Evolutionary conservation across 2,113 vertebrate genomes (phyloP).

Genomic region (Chionis minor): DNA sequence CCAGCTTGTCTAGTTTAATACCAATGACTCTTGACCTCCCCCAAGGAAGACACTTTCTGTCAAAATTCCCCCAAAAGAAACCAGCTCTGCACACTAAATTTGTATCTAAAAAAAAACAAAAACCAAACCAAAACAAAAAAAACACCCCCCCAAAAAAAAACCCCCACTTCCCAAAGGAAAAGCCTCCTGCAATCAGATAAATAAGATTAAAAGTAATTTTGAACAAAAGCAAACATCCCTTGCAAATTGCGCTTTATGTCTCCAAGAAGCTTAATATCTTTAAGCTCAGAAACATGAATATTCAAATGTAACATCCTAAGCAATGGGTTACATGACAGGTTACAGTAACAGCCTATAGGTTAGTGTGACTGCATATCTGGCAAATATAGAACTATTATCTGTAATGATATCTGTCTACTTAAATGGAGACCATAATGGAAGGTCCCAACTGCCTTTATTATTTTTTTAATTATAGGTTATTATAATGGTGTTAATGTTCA

Average conservation of each 20-base stretch:
- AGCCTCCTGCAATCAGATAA: slow-evolving; percentile 21
- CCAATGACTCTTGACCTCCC: slow-evolving; percentile 94
- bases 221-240: not conserved
- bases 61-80: slow-evolving; percentile 82
- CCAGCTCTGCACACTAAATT: slow-evolving; percentile 61
- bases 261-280: slow-evolving; percentile 17
- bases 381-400: slow-evolving; percentile 33
- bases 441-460: slow-evolving; percentile 49
- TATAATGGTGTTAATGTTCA: slow-evolving; percentile 28
- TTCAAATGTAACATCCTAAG: not conserved
- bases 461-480: slow-evolving; percentile 64
- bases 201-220: slow-evolving; percentile 32
- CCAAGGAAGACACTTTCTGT: slow-evolving; percentile 88
- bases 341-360: not conserved
- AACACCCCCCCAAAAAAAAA: not conserved
- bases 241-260: not conserved
- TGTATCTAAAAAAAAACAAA: not conserved
- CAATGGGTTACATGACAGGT: not conserved
- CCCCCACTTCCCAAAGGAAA: slow-evolving; percentile 29
- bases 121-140: not conserved
- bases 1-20: slow-evolving; percentile 97
- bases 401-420: slow-evolving; percentile 42
- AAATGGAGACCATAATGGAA: slow-evolving; percentile 41
- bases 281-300: not conserved
- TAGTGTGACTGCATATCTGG: slow-evolving; percentile 39